phyloP scores from a whole-genome alignment of 1,140 invertebrate genomes.

The Cotesia chilonis region DNA sequence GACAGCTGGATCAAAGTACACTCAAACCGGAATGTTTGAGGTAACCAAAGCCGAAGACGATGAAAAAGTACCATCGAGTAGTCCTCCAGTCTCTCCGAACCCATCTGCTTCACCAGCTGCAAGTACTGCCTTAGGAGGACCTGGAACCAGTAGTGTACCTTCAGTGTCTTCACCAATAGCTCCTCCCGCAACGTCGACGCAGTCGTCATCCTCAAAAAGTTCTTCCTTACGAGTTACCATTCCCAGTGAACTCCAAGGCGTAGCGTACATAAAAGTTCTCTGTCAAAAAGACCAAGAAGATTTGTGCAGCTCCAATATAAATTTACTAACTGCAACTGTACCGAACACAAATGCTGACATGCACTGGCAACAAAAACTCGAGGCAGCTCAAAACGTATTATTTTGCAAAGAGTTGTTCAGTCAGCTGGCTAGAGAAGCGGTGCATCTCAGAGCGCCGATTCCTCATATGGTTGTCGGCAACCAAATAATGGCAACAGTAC shows the following conservation, averaged over 20 bases:
- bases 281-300: conserved; percentile 93
- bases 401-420: conserved; percentile 98
- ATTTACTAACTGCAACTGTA: conserved; percentile 74
- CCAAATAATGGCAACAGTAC: conserved; percentile 94
- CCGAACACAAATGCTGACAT: conserved; percentile 77
- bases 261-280: conserved; percentile 93
- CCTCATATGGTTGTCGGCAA: conserved; percentile 97
- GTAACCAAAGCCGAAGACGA: conserved; percentile 93
- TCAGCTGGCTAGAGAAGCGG: conserved; percentile 92
- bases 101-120: conserved; percentile 44
- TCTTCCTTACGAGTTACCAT: conserved; percentile 91
- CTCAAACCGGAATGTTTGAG: conserved; percentile 94
- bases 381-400: conserved; percentile 95
- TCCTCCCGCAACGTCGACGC: conserved; percentile 41
- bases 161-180: not conserved
- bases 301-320: conserved; percentile 81
- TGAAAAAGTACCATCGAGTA: conserved; percentile 64
- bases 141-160: not conserved
- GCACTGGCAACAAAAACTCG: conserved; percentile 94
- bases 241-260: conserved; percentile 92
- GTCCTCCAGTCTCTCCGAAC: conserved; percentile 68
- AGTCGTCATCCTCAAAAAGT: conserved; percentile 62
- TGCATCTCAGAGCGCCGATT: conserved; percentile 89
- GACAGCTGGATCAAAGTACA: conserved; percentile 86
- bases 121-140: not conserved